phyloP scores from a whole-genome alignment of 2,888 invertebrate genomes.

The Zelleria hepariella region DNA sequence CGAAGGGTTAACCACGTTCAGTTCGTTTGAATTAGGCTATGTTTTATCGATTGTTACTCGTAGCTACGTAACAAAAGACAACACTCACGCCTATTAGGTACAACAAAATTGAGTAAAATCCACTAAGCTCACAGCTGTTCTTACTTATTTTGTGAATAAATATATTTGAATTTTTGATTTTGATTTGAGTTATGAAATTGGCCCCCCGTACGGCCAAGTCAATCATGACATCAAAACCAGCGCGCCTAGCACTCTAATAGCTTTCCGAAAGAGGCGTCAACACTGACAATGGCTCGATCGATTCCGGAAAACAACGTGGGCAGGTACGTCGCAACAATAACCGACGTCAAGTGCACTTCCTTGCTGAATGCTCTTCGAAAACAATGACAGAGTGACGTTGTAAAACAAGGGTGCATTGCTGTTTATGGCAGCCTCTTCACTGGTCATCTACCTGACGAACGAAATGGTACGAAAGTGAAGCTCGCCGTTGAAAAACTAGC shows the following conservation, averaged over 20 bases:
- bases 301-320: background rate
- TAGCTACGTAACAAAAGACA: too few species aligned
- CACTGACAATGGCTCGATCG: background rate
- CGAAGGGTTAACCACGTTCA: too few species aligned
- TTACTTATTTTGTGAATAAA: too few species aligned
- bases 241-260: background rate
- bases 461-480: background rate
- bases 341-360: background rate
- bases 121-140: too few species aligned
- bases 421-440: background rate
- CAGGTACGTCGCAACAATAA: background rate
- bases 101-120: too few species aligned
- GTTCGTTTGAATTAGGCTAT: too few species aligned
- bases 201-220: background rate
- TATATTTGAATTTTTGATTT: too few species aligned
- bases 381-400: background rate
- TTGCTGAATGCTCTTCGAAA: background rate
- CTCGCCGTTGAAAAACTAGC: too few species aligned
- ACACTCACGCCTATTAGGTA: too few species aligned
- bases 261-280: background rate
- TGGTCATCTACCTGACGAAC: background rate
- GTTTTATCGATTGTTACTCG: too few species aligned
- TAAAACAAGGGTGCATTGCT: conserved; percentile 1
- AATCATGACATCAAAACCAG: background rate
- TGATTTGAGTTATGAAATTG: too few species aligned